These are phyloP conservation scores for Selenia dentaria DNA, from an alignment of 2,888 invertebrate genomes.

Conservation along the genomic window DNA sequence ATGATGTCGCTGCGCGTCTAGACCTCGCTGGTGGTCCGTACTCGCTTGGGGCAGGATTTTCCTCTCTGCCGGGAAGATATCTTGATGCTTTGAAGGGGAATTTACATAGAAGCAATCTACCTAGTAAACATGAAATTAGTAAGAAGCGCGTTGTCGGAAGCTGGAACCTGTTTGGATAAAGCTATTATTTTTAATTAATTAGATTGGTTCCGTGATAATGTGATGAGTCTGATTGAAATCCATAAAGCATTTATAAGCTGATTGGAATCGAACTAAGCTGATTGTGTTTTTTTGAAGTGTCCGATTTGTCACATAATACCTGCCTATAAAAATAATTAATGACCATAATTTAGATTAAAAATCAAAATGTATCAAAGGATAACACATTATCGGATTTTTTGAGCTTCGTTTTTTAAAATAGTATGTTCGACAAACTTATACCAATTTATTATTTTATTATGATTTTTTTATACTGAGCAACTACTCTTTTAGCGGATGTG, in stretches of 20 bases:
- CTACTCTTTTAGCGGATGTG: no score
- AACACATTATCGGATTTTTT: no score
- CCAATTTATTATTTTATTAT: no score
- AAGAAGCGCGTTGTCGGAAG: constrained; percentile 1
- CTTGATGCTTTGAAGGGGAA: constrained; percentile 25
- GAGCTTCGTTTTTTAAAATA: no score
- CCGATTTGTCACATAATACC: background rate
- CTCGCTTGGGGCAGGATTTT: constrained; percentile 36
- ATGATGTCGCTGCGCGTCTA: constrained; percentile 47
- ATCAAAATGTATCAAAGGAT: no score
- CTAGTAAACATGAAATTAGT: constrained; percentile 25
- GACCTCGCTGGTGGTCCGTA: constrained; percentile 49
- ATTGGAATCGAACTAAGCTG: background rate
- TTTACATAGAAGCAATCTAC: constrained; percentile 32
- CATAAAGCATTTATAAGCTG: background rate
- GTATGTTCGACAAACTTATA: no score
- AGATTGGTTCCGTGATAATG: constrained; percentile 8
- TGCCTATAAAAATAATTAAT: background rate
- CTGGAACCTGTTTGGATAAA: constrained; percentile 14
- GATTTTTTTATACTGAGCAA: no score
- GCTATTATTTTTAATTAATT: constrained; percentile 20
- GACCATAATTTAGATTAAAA: background rate
- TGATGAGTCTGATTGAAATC: background rate
- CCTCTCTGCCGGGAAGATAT: constrained; percentile 20
- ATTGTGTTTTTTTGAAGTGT: background rate